Evolutionary conservation across 2,888 invertebrate genomes (phyloP).

Genomic region (Muscina levida): DNA sequence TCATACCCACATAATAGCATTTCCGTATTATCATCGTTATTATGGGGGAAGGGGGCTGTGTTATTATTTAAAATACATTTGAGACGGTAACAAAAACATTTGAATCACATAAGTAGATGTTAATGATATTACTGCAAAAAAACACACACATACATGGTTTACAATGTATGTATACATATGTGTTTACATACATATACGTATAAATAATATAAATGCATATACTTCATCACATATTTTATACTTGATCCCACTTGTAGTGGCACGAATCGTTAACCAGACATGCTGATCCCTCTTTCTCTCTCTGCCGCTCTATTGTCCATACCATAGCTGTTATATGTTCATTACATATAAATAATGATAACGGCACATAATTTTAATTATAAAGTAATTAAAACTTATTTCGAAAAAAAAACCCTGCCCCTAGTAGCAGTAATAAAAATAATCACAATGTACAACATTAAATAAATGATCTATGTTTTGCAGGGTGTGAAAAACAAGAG

Average conservation of each 20-base stretch:
- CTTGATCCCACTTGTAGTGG: too few species aligned
- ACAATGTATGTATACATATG: too few species aligned
- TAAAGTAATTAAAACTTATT: constrained; percentile 57
- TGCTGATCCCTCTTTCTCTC: background rate
- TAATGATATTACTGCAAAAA: constrained; percentile 43
- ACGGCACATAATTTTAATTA: constrained; percentile 58
- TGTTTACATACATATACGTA: too few species aligned
- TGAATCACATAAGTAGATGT: constrained; percentile 43
- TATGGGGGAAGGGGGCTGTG: too few species aligned
- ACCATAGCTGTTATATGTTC: background rate
- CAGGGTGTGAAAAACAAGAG: too few species aligned
- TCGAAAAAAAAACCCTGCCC: background rate
- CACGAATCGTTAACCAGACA: too few species aligned
- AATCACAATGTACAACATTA: constrained; percentile 47
- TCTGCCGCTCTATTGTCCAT: too few species aligned
- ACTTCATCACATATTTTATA: too few species aligned
- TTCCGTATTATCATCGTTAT: constrained; percentile 14
- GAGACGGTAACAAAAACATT: too few species aligned
- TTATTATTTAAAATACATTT: constrained; percentile 45
- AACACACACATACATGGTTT: background rate
- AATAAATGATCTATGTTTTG: constrained; percentile 57
- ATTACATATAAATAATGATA: constrained; percentile 31
- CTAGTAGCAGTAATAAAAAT: constrained; percentile 20
- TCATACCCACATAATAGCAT: background rate
- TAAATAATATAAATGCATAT: constrained; percentile 29